Conservation (phyloP, 2,797 vertebrate genomes). For the Harpagifer antarcticus region DNA sequence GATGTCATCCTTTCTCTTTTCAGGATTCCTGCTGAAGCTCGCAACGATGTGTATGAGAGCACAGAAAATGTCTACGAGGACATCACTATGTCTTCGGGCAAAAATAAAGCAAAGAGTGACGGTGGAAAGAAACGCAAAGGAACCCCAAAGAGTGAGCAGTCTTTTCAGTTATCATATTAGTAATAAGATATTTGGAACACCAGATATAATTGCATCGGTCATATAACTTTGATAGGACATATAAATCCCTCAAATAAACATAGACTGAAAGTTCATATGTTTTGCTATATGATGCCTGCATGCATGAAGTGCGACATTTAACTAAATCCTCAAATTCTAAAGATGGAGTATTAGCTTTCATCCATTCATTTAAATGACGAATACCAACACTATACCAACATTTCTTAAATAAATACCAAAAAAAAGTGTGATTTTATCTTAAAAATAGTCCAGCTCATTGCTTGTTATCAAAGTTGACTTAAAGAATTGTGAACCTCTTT, state of each 20-base stretch:
- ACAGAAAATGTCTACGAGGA: constrained; percentile 60
- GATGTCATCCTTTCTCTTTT: not conserved
- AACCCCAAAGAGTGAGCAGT: constrained; percentile 79
- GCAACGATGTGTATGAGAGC: constrained; percentile 21
- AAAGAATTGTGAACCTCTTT: not conserved
- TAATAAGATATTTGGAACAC: not conserved
- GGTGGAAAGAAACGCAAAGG: constrained; percentile 77
- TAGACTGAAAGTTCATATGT: not conserved
- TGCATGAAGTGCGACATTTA: not conserved
- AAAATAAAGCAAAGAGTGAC: constrained; percentile 74
- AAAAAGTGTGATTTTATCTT: not conserved
- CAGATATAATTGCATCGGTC: not conserved
- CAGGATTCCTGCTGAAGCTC: constrained; percentile 32
- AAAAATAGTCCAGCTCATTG: not conserved
- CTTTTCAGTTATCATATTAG: not conserved
- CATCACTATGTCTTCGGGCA: constrained; percentile 11
- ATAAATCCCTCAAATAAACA: not conserved
- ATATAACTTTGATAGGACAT: not conserved
- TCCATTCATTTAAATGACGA: not conserved
- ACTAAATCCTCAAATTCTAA: not conserved
- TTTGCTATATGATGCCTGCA: not conserved
- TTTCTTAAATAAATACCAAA: not conserved
- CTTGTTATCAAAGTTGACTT: not conserved
- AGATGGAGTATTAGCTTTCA: not conserved
- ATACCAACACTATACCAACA: not conserved